Base-by-base conservation (phyloP, 2,113 vertebrate genomes). In the Hippopotamus amphibius region DNA sequence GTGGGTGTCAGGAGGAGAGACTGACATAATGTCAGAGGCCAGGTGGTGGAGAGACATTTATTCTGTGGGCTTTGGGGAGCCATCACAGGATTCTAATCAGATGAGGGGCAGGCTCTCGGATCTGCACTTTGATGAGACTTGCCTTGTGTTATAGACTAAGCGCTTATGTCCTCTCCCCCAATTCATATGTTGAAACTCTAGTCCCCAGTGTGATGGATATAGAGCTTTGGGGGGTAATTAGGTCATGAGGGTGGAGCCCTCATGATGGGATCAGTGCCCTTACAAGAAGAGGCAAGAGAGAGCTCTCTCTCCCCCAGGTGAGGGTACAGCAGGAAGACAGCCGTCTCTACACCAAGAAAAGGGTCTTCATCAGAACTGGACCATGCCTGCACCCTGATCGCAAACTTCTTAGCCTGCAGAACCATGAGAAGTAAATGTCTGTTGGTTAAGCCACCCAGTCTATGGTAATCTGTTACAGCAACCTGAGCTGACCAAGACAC, bases 1-100 rank as follows among this genome's bases (percentile, higher is more conserved):
- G 5, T 2, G 4, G 30, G 16, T 10, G 4, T 41, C 14, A 7
- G 46, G 21, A 26, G 50, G 5, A 33, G 55, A 28, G 68, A 48
- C 24, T 2, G 33, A 41, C 16, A 17, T 0, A 0, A 4, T 19
- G 3, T 1, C 43, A 12, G 48, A 30, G 41, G 15, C 48, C n/a
- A 16, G 37, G n/a, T 8, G 15, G 2, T 0, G 12, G 26, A 48
- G 63, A 15, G 30, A 68, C 16, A 3, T 2, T 7, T 4, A 33
- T 30, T 43, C 96, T 46, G 10, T 2, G 28, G 59, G 48, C 41
- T 53, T 10, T 15, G 0, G 21, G 53, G 41, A 11, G 26, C 6
- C 30, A 30, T 0, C 0, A 5, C 0, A 2, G 55, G 15, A 14
- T 16, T 21, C 68, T 43, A 5, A 0, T 7, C 37, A 13, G 37